Evolutionary conservation across 2,888 invertebrate species (phyloP), one percentile per base, ranked within the genome.

Genomic region (Abscondita cerata): DNA sequence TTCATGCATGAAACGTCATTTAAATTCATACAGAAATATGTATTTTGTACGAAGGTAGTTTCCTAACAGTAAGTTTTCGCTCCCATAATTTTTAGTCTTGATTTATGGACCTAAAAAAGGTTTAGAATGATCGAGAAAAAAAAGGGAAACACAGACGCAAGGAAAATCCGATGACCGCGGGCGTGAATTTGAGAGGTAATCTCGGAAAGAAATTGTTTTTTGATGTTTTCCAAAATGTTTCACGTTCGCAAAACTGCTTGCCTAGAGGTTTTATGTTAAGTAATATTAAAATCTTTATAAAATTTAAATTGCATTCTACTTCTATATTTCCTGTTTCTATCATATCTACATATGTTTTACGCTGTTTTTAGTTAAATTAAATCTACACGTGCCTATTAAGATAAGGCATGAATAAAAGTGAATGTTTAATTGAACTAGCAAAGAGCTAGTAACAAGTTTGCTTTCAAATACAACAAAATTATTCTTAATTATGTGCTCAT

Each of bases 161-260:
- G 50, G 68, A 64, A 67, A 66, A 66, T 59, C 65, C 65, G 66
- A 71, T 71, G 69, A 70, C 70, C 71, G 63, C 61, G 64, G 68
- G 71, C 72, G 70, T 72, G 70, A 71, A 71, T 69, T 71, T 70
- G 72, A 69, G 67, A 70, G 71, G 72, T 71, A 72, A 71, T 72
- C 72, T 70, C 63, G 65, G 65, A 59, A 66, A 64, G 67, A 69
- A 72, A 72, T 72, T 70, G 71, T 71, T 70, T 72, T 69, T 68
- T 70, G 66, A 68, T 70, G 67, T 67, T 65, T 68, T 67, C 52
- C 38, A 52, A 57, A 57, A 54, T 56, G 55, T 61, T 61, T 55
- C 55, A 40, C 54, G 50, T 56, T 61, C 55, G 48, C 51, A 8
- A 51, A 36, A 55, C 54, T 48, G 55, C 44, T 54, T 44, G 61